Conservation (phyloP, 2,113 vertebrate genomes). For the Callaeas wilsoni region DNA sequence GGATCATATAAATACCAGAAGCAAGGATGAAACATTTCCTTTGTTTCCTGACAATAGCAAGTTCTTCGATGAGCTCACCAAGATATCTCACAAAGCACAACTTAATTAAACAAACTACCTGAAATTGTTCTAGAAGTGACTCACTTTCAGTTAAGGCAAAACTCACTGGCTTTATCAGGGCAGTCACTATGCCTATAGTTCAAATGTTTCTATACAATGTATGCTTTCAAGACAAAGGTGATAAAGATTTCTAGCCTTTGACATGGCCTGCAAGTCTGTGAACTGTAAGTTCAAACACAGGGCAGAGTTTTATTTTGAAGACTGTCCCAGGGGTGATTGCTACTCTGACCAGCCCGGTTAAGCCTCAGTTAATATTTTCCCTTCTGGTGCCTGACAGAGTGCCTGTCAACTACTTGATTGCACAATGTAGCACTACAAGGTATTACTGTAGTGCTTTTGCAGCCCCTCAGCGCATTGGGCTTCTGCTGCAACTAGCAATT, state of each 20-base stretch:
- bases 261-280: not conserved
- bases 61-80: not conserved
- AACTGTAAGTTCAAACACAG: not conserved
- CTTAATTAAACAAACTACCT: not conserved
- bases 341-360: not conserved
- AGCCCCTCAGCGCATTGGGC: not conserved
- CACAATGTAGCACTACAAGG: not conserved
- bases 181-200: not conserved
- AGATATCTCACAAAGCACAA: not conserved
- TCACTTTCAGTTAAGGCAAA: not conserved
- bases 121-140: not conserved
- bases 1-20: not conserved
- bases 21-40: not conserved
- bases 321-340: not conserved
- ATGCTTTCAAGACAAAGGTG: not conserved
- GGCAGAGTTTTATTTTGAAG: not conserved
- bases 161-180: not conserved
- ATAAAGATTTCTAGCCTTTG: not conserved
- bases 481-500: not conserved
- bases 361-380: not conserved
- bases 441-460: not conserved
- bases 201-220: not conserved
- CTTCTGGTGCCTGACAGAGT: not conserved
- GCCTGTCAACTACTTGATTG: not conserved
- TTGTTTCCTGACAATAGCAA: not conserved